Base-by-base conservation (phyloP, 2,113 vertebrate species). In the Tyto alba region DNA sequence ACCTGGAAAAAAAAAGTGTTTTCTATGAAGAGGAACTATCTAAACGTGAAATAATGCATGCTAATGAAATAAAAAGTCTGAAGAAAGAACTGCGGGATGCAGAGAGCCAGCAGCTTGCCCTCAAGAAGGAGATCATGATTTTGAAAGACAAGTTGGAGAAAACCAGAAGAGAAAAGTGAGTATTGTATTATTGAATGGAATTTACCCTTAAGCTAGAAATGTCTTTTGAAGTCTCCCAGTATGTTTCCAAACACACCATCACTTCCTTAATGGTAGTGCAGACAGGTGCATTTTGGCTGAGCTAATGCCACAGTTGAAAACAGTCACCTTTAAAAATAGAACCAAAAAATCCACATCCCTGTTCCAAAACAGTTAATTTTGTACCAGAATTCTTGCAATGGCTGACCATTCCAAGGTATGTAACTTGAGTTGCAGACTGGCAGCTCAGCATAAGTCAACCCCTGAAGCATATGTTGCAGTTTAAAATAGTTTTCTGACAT, bases 131-230 rank as follows among this genome's bases (percentile, higher is more conserved):
- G 96, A 99, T 99, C 89, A 98, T 99, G 98, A 96, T 99, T 97
- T 98, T 99, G 80, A 99, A 99, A 97, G 99, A 99, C 98, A 99
- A 99, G 96, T 97, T 99, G 94, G 99, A 99, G 93, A 99, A 99
- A 98, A 99, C 98, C 10, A 98, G 99, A 56, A 98, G 99, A 73
- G 99, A 99, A 97, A 99, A 99, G 99, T 99, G 96, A 97, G 97
- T 93, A 73, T 53, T 92, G 13, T 17, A 3, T 72, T 93, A 73
- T 53, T 92, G 13, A 16, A 3, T 72, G 45, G 43, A 41, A 90
- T 86, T 75, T 77, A 45, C 9, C 7, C 32, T 63, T 59, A 53
- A 60, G 32, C 85, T 80, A 32, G 53, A 45, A 62, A 38, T 57
- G 14, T 7, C 13, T 69, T 84, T 84, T 64, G 30, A 77, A 62